Percentiles rank a stretch among this genome's conserved stretches.
Evolutionary conservation across 2,888 invertebrate species (phyloP).

Genomic region (Caenorhabditis plicata): DNA sequence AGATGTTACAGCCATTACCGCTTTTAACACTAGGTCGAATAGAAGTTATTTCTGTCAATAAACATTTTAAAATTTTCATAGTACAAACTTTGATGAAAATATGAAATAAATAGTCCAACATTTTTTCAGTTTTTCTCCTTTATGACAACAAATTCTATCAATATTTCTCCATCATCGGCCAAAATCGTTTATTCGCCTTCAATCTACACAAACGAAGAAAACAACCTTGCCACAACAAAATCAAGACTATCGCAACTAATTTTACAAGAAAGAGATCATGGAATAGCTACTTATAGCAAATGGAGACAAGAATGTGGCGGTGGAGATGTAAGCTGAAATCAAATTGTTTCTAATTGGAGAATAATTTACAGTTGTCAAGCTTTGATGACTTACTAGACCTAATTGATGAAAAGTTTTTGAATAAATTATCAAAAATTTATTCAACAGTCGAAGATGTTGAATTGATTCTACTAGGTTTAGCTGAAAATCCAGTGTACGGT

Average conservation of each 20-base stretch:
- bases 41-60: no score
- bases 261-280: constrained; percentile 45
- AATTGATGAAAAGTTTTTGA: not conserved
- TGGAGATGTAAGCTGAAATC: constrained; percentile 12
- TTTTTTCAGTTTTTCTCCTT: constrained; percentile 2
- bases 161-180: no score
- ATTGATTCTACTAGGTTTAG: constrained; percentile 46
- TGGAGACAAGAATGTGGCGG: constrained; percentile 42
- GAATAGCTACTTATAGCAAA: constrained; percentile 29
- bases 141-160: no score
- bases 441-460: constrained; percentile 25
- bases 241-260: constrained; percentile 12
- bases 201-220: no score
- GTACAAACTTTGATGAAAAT: no score
- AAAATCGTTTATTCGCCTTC: no score
- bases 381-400: no score
- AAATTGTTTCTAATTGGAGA: constrained; percentile 1
- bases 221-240: no score
- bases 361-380: not conserved
- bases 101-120: constrained; percentile 4
- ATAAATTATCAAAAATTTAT: not conserved
- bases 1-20: no score
- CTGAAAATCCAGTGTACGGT: constrained; percentile 59
- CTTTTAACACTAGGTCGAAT: no score
- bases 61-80: no score